Evolutionary conservation across 2,113 vertebrate species (phyloP), one percentile per base, ranked within the genome.

Genomic region (Cepphus grylle): DNA sequence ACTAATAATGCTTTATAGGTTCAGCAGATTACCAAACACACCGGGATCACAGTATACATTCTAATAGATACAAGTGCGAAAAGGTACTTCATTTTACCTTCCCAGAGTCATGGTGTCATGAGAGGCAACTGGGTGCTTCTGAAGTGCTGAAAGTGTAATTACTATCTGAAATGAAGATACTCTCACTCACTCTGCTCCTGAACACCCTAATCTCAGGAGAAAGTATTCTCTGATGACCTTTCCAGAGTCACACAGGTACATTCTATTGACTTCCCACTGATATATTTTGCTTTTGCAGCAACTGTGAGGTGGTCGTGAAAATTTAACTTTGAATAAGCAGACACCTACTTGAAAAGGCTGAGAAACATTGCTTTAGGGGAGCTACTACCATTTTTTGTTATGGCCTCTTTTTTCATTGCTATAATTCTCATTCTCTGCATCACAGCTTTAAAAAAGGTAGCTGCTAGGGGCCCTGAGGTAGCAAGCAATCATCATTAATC

Each of bases 61-160:
- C 65, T 82, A 76, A 81, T 29, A 82, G 66, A 80, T 66, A 43
- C 5, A 63, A 82, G 53, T 38, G 18, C 11, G 42, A 73, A 73
- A 85, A 79, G 14, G 32, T 53, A 85, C 62, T 88, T 94, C 42
- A 65, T 91, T 94, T 93, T 94, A 73, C 55, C 36, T 77, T 87
- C 29, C 20, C 11, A 63, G 49, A 62, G 23, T 82, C 62, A 69
- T 17, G 14, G 52, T 65, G 70, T 91, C 53, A 77, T 26, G 25
- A 93, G 29, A 95, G 42, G 50, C 42, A 93, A 89, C 59, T 63
- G 22, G 52, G 22, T 85, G 50, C 63, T 87, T 87, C 70, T 81
- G 45, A 81, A 79, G 32, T 72, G 62, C 38, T 88, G 74, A 72
- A 96, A 91, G 88, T 63, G 30, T 69, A 85, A 95, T 91, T 94